These are phyloP conservation scores for Hypselothyrea guttata DNA, from an alignment of 2,888 invertebrate species.

Conservation along the genomic window DNA sequence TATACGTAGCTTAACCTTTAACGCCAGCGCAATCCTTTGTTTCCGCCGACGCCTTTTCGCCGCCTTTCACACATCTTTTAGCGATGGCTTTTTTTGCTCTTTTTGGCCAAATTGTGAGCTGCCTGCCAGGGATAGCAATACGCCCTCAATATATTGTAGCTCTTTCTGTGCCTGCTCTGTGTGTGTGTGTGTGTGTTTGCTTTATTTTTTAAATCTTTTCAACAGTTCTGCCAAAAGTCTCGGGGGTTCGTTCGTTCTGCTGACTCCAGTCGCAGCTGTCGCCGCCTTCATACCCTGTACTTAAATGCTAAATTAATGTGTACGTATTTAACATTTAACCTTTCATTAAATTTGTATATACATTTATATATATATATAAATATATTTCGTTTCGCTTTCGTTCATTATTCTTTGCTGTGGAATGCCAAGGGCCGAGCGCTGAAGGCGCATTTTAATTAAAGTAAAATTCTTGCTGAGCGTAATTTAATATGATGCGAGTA, in stretches of 20 bases:
- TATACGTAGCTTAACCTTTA: constrained; percentile 62
- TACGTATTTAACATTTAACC: neutral
- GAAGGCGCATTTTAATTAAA: too few relatives aligned
- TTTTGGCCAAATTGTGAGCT: constrained; percentile 11
- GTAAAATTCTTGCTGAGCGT: too few relatives aligned
- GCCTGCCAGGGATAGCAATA: constrained; percentile 14
- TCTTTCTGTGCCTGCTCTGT: too few relatives aligned
- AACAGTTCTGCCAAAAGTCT: constrained; percentile 67
- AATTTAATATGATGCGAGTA: too few relatives aligned
- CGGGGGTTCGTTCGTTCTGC: constrained; percentile 47
- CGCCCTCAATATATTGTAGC: constrained; percentile 5
- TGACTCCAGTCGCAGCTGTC: constrained; percentile 54
- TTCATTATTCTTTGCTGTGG: too few relatives aligned
- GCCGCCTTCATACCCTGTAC: constrained; percentile 36
- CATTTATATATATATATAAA: too few relatives aligned
- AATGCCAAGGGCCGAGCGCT: too few relatives aligned
- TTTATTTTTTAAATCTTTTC: constrained; percentile 56
- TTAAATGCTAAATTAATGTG: neutral
- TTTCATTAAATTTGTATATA: too few relatives aligned
- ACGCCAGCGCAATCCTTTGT: constrained; percentile 59
- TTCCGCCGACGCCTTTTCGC: constrained; percentile 55
- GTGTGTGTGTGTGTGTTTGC: constrained; percentile 25
- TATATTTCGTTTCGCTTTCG: too few relatives aligned
- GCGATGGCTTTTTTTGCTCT: too few relatives aligned
- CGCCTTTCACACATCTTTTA: constrained; percentile 72